Conservation (phyloP, 2,113 vertebrate genomes). For the Corythoichthys intestinalis region DNA sequence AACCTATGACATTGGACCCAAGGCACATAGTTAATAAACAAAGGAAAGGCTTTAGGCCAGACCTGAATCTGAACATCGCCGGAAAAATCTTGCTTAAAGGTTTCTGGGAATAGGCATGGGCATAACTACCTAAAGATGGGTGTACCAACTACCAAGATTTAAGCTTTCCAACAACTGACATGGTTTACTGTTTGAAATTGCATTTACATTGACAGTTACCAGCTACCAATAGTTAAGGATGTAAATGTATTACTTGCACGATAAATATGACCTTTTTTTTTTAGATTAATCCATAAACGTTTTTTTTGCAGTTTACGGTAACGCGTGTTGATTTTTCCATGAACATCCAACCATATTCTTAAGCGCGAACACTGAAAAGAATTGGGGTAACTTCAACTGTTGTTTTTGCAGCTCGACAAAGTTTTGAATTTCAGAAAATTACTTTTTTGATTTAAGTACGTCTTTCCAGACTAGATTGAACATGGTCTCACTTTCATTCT, state of each 20-base stretch:
- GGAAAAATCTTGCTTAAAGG: too few species aligned
- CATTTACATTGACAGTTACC: too few species aligned
- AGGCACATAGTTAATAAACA: too few species aligned
- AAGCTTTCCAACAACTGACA: too few species aligned
- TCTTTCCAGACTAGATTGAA: neutral
- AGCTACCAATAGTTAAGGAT: neutral
- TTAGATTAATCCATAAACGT: neutral
- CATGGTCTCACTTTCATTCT: neutral
- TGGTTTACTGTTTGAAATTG: too few species aligned
- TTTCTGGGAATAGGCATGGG: too few species aligned
- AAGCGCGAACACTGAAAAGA: neutral
- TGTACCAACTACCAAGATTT: too few species aligned
- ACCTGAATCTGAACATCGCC: too few species aligned
- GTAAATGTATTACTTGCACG: neutral
- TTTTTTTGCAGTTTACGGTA: neutral
- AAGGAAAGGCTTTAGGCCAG: too few species aligned
- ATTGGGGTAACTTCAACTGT: neutral
- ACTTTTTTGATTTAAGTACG: neutral
- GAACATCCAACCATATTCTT: neutral
- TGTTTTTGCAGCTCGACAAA: neutral
- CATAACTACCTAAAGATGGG: too few species aligned
- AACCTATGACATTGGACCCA: too few species aligned
- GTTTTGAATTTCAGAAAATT: constrained; percentile 1
- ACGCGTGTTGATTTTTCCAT: neutral
- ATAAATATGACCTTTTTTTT: neutral